Evolutionary conservation across 2,888 invertebrate species (phyloP).

Genomic region (Oegoconia quadripuncta): DNA sequence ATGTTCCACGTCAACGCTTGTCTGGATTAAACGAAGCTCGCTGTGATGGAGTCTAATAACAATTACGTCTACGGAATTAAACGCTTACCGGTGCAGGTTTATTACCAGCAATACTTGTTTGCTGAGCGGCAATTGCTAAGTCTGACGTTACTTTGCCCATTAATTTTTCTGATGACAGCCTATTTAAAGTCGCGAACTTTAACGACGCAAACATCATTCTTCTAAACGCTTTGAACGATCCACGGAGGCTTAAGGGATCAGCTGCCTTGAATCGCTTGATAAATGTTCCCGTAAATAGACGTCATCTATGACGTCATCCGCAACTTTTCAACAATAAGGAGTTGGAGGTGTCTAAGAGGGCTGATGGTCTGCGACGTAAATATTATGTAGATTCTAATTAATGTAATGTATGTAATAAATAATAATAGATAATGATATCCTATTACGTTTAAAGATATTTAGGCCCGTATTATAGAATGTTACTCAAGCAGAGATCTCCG

Average conservation of each 20-base stretch:
- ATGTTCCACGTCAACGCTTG: background rate
- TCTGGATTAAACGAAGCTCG: slow-evolving; percentile 9
- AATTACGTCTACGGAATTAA: slow-evolving; percentile 37
- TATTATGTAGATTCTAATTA: no score
- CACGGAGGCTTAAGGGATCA: slow-evolving; percentile 46
- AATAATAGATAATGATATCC: no score
- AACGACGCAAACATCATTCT: slow-evolving; percentile 49
- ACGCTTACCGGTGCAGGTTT: slow-evolving; percentile 35
- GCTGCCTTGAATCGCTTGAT: slow-evolving; percentile 48
- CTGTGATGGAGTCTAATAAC: slow-evolving; percentile 38
- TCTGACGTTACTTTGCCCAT: slow-evolving; percentile 42
- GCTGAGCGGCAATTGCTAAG: slow-evolving; percentile 31
- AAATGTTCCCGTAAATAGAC: slow-evolving; percentile 33
- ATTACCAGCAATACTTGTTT: slow-evolving; percentile 40
- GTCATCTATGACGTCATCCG: slow-evolving; percentile 16
- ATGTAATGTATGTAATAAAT: no score
- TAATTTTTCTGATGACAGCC: slow-evolving; percentile 55
- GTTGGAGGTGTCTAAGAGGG: background rate
- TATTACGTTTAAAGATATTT: no score
- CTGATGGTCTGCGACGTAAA: background rate
- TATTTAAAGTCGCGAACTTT: slow-evolving; percentile 42
- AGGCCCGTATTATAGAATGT: no score
- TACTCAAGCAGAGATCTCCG: no score
- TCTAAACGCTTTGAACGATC: slow-evolving; percentile 39
- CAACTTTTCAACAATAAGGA: slow-evolving; percentile 3